Conservation (phyloP, 2,797 vertebrate species). For the Sebastes taczanowskii region DNA sequence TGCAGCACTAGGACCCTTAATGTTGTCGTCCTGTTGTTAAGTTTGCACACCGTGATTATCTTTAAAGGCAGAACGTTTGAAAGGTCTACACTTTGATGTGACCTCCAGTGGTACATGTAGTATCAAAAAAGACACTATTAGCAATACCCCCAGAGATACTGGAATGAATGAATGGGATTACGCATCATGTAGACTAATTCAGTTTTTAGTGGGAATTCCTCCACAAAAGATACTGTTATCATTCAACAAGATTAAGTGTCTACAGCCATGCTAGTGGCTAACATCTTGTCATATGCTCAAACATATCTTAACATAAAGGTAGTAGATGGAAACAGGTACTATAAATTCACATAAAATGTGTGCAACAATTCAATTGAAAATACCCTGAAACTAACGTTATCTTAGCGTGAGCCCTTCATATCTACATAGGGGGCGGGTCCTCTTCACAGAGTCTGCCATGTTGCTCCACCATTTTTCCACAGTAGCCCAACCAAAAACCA, state of each 20-base stretch:
- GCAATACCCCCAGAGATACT: background rate
- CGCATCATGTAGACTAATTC: background rate
- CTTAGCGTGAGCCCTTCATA: too few relatives aligned
- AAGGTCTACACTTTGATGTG: background rate
- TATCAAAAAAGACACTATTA: background rate
- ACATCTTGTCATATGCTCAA: background rate
- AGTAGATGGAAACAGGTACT: background rate
- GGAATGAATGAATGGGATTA: too few relatives aligned
- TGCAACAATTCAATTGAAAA: background rate
- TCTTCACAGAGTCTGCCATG: too few relatives aligned
- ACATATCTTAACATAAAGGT: background rate
- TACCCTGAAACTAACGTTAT: too few relatives aligned
- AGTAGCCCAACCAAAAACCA: too few relatives aligned
- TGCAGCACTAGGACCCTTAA: background rate
- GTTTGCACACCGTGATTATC: background rate
- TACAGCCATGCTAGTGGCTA: background rate
- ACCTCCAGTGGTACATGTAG: background rate
- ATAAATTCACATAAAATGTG: background rate
- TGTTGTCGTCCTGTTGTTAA: background rate
- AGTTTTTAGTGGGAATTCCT: background rate
- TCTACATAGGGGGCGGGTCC: too few relatives aligned
- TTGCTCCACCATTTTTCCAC: too few relatives aligned
- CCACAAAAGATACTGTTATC: background rate
- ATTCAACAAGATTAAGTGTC: background rate
- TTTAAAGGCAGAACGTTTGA: background rate